Conservation (phyloP, 1,140 invertebrate genomes). For the Belonocnema kinseyi region DNA sequence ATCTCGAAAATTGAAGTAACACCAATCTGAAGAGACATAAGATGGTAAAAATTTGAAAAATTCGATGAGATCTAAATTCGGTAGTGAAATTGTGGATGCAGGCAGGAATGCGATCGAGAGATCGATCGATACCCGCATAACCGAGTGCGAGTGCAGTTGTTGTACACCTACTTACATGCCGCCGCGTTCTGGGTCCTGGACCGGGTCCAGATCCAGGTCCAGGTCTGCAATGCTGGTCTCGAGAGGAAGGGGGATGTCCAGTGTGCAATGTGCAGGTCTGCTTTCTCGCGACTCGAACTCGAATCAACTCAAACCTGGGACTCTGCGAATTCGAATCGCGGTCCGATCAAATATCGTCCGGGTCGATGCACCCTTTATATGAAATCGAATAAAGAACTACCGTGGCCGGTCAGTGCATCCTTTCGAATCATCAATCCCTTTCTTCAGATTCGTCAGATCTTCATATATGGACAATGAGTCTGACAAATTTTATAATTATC, state of each 20-base stretch:
- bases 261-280: constrained; percentile 4
- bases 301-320: constrained; percentile 20
- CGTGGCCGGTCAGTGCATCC: neutral
- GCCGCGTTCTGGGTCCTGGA: constrained; percentile 30
- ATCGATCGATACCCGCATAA: no score
- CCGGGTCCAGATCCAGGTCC: constrained; percentile 27
- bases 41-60: no score
- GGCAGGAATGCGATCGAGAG: no score
- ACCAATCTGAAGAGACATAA: no score
- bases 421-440: constrained; percentile 13
- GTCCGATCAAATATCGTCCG: constrained; percentile 26
- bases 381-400: constrained; percentile 2
- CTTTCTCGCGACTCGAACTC: constrained; percentile 20
- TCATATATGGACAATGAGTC: neutral
- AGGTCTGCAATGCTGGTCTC: neutral
- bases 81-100: no score
- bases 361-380: constrained; percentile 16
- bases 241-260: constrained; percentile 31
- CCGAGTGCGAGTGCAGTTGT: no score
- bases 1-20: no score
- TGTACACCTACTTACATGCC: no score
- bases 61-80: no score
- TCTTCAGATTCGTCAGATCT: neutral
- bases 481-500: neutral
- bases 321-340: constrained; percentile 17